Evolutionary conservation across 2,797 vertebrate species (phyloP).

Genomic region (Pipistrellus kuhlii): DNA sequence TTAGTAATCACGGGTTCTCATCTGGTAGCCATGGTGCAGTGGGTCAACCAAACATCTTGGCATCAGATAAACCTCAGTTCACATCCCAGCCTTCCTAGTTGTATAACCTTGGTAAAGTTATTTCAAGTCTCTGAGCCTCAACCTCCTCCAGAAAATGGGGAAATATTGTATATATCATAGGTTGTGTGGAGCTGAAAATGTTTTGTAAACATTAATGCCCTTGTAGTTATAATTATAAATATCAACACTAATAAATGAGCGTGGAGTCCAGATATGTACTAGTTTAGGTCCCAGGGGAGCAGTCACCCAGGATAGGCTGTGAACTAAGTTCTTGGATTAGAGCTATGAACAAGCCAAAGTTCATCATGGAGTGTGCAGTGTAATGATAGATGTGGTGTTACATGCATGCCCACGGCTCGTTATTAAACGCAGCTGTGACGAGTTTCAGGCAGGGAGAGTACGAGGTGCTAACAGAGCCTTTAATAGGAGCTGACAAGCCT

Average conservation of each 20-base stretch:
- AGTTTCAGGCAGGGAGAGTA: background rate
- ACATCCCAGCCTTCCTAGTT: slow-evolving; percentile 2
- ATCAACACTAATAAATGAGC: background rate
- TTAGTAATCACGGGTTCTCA: background rate
- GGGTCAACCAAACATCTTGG: background rate
- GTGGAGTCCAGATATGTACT: background rate
- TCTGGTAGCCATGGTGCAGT: background rate
- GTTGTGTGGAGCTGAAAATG: background rate
- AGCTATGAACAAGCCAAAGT: background rate
- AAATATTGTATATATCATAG: background rate
- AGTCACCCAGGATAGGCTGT: background rate
- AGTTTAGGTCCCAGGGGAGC: background rate
- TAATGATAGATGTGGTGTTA: background rate
- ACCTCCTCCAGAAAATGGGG: background rate
- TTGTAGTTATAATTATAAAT: slow-evolving; percentile 5
- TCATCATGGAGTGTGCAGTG: background rate
- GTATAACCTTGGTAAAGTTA: background rate
- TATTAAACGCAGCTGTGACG: background rate
- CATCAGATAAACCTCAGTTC: background rate
- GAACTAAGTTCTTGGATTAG: background rate
- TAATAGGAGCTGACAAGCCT: background rate
- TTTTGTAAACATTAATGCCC: background rate
- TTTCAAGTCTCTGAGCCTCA: background rate
- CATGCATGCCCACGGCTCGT: background rate
- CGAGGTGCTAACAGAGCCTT: background rate